Evolutionary conservation across 1,140 invertebrate genomes (phyloP), one percentile per base, ranked within the genome.

Genomic region (Drosophila sp.): DNA sequence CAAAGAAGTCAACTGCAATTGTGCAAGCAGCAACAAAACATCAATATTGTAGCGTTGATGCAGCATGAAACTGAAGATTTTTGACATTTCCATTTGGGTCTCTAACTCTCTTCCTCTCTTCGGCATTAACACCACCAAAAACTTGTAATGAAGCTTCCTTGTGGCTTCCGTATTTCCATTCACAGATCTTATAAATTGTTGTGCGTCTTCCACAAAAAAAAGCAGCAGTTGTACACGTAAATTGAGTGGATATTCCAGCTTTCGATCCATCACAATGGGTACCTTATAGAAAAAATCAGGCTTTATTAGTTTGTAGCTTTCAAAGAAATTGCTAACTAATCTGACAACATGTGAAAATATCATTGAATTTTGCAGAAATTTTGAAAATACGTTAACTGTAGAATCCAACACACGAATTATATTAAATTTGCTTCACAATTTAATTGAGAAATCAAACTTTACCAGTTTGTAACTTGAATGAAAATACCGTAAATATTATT

Each of bases 11-110:
- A 0, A 4, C 0, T 29, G 3, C 9, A 62, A 11, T 0, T 54
- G 11, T 2, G 45, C 53, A 13, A 73, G 43, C 21, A 87, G 43
- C 4, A 87, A 21, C 36, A 77, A 9, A 13, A 72, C 76, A 29
- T 87, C 64, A 6, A 83, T 62, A 36, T 64, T 83, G 40, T 79
- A 79, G 0, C 58, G 72, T 2, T 64, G 9, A 14, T 65, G 64
- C 61, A 89, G 41, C 9, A 87, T 71, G 14, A 80, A 73, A 0
- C 2, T 18, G 11, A 87, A 89, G 0, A 87, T 71, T 9, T n/a
- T 7, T 2, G 63, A 32, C 83, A 87, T 83, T 0, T 45, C 21
- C 21, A 2, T 21, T 1, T 21, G 21, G 14, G 4, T 9, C 0
- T n/a, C 11, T 16, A 45, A 34, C 18, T 40, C 6, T 7, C 9